A percentile compares a stretch with the other conserved stretches of the same genome.
Evolutionary conservation across 1,140 invertebrate species (phyloP).

Genomic region (Bombus soroeensis): DNA sequence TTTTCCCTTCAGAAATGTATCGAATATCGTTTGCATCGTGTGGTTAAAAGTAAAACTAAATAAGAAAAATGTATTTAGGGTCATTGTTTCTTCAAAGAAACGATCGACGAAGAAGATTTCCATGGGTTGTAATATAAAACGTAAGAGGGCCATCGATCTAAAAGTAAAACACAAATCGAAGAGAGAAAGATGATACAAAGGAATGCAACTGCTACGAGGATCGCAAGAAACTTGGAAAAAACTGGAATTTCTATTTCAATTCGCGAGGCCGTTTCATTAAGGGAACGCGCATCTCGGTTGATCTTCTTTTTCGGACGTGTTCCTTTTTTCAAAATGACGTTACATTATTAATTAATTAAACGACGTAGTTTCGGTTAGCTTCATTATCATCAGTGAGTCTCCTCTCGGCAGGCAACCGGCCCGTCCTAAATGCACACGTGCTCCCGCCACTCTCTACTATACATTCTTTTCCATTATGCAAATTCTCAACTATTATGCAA

Average conservation of each 20-base stretch:
- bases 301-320: background rate
- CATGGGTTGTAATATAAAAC: background rate
- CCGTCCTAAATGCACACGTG: conserved; percentile 59
- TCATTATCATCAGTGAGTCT: conserved; percentile 58
- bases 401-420: conserved; percentile 10
- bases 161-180: background rate
- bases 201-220: background rate
- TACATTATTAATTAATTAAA: conserved; percentile 45
- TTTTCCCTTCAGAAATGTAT: no score
- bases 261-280: background rate
- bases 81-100: background rate
- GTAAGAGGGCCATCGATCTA: background rate
- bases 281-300: background rate
- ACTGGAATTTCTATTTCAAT: conserved; percentile 5
- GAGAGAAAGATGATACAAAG: background rate
- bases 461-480: conserved; percentile 71
- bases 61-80: background rate
- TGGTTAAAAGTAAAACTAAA: background rate
- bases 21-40: background rate
- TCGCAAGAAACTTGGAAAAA: no score
- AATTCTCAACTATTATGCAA: conserved; percentile 68
- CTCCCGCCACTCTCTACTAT: conserved; percentile 60
- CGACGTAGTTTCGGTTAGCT: conserved; percentile 48
- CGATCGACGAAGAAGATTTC: background rate
- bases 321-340: background rate